Evolutionary conservation across 35 echinoderm and acorn worm species (phyloP).

Genomic region (Chiridota heheva): DNA sequence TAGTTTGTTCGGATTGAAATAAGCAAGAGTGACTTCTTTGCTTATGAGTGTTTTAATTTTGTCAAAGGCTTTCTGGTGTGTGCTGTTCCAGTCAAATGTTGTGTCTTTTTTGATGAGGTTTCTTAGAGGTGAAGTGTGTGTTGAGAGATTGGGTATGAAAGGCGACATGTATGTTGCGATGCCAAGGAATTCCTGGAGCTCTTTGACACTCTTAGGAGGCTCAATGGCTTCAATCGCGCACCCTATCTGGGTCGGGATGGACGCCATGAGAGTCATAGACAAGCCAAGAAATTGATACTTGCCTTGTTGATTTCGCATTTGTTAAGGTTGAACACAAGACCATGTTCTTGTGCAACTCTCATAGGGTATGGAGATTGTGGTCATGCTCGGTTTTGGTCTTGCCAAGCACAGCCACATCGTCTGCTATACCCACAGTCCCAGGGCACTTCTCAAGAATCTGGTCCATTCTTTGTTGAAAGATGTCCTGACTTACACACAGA

Average conservation of each 20-base stretch:
- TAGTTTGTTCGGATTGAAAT: conserved; percentile 36
- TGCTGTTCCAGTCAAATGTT: no score
- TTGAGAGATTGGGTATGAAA: conserved; percentile 5
- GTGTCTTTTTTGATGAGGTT: no score
- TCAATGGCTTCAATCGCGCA: no score
- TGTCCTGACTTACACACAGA: conserved; percentile 37
- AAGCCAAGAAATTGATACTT: no score
- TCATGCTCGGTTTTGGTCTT: conserved; percentile 23
- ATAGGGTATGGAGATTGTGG: conserved; percentile 24
- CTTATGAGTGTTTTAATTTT: conserved; percentile 26
- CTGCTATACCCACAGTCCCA: conserved; percentile 23
- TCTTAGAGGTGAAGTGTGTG: no score
- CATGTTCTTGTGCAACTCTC: conserved; percentile 17
- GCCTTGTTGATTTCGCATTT: conserved; percentile 25
- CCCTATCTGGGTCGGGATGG: no score
- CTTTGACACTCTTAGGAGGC: no score
- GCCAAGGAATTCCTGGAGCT: no score
- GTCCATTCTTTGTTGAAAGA: conserved; percentile 45
- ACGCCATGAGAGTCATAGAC: no score
- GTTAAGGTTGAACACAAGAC: conserved; percentile 35
- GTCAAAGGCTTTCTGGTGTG: conserved; percentile 31
- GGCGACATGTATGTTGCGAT: no score
- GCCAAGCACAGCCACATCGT: conserved; percentile 30
- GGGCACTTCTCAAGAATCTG: conserved; percentile 29
- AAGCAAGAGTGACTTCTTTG: conserved; percentile 16